Evolutionary conservation across 1,140 invertebrate genomes (phyloP).

Genomic region (Rhagoletis zephyria): DNA sequence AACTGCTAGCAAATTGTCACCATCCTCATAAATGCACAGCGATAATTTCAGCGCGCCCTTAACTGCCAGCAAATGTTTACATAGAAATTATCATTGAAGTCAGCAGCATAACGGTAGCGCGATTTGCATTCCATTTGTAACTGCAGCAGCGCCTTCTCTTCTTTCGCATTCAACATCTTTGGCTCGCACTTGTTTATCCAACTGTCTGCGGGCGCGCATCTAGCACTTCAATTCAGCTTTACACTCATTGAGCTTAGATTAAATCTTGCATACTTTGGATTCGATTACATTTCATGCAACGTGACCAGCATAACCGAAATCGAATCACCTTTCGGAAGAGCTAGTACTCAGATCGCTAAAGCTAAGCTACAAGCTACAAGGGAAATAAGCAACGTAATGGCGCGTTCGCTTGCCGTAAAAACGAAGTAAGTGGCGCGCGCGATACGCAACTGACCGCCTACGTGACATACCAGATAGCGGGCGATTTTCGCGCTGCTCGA

Average conservation of each 20-base stretch:
- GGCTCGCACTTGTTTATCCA: neutral
- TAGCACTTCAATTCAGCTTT: neutral
- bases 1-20: neutral
- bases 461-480: neutral
- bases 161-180: neutral
- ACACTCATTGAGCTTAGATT: slow-evolving; percentile 45
- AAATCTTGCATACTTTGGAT: slow-evolving; percentile 52
- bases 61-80: neutral
- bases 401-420: neutral
- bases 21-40: neutral
- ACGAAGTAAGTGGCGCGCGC: neutral
- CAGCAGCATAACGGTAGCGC: neutral
- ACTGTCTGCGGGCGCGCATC: neutral
- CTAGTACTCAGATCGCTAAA: neutral
- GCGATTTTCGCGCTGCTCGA: slow-evolving; percentile 1
- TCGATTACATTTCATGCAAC: slow-evolving; percentile 35
- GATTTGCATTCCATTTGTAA: too few species aligned
- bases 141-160: neutral
- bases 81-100: neutral
- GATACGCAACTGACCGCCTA: slow-evolving; percentile 32
- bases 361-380: neutral
- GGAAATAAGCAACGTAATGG: neutral
- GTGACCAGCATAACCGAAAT: slow-evolving; percentile 20
- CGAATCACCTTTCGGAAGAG: neutral
- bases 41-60: neutral